Conservation (phyloP, 2,888 invertebrate species). For the Rhogogaster chlorosoma region DNA sequence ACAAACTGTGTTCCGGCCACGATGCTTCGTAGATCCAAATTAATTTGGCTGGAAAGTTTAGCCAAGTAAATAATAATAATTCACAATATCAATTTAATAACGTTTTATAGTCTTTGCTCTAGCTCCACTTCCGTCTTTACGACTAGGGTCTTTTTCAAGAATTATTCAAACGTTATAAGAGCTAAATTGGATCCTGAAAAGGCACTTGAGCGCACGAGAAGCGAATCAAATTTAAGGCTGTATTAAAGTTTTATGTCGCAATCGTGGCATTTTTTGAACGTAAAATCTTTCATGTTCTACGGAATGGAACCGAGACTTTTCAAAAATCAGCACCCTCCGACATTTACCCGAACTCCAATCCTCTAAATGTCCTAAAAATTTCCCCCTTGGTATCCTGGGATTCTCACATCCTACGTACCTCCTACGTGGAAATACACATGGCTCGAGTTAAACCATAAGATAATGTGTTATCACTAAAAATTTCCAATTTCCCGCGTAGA, state of each 20-base stretch:
- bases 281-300: slow-evolving; percentile 4
- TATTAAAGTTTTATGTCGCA: slow-evolving; percentile 40
- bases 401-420: too few relatives aligned
- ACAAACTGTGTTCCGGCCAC: slow-evolving; percentile 57
- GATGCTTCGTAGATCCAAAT: slow-evolving; percentile 66
- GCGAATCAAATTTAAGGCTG: slow-evolving; percentile 49
- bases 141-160: slow-evolving; percentile 62
- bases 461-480: neutral
- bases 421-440: neutral
- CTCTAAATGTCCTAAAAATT: neutral
- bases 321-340: slow-evolving; percentile 2
- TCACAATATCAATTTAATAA: slow-evolving; percentile 68
- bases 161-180: slow-evolving; percentile 64
- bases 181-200: slow-evolving; percentile 58
- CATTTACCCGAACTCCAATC: neutral
- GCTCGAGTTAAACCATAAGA: neutral
- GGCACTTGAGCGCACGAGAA: slow-evolving; percentile 39
- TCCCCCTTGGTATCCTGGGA: neutral
- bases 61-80: slow-evolving; percentile 68
- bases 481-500: neutral
- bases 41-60: slow-evolving; percentile 71
- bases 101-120: slow-evolving; percentile 53
- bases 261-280: slow-evolving; percentile 36
- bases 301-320: neutral
- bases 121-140: slow-evolving; percentile 59